phyloP scores from a whole-genome alignment of 1,140 invertebrate species.

The Zaprionus vittiger region DNA sequence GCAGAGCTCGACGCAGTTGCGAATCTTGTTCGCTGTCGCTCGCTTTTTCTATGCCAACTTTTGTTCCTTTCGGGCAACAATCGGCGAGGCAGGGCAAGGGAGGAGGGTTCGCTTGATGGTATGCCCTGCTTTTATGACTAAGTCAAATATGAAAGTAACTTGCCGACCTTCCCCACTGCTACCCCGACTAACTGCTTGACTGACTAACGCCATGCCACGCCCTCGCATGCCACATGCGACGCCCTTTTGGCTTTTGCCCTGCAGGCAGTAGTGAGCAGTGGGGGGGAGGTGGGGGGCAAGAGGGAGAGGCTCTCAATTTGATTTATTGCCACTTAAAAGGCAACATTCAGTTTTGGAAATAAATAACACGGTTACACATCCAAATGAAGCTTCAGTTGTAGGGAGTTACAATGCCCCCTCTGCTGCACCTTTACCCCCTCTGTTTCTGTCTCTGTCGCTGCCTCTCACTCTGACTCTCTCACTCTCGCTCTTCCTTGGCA shows the following conservation, averaged over 20 bases:
- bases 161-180: constrained; percentile 38
- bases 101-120: constrained; percentile 14
- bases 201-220: constrained; percentile 31
- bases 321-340: constrained; percentile 83
- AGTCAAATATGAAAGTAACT: constrained; percentile 79
- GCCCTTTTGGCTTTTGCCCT: constrained; percentile 19
- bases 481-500: background rate
- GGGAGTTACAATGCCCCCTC: constrained; percentile 44
- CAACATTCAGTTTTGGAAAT: constrained; percentile 81
- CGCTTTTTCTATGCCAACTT: constrained; percentile 49
- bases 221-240: constrained; percentile 20
- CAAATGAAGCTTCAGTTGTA: constrained; percentile 76
- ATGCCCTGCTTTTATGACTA: constrained; percentile 70
- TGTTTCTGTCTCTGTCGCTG: background rate
- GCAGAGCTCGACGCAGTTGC: background rate
- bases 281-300: background rate
- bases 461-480: background rate
- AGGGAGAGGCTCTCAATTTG: constrained; percentile 66
- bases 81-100: background rate
- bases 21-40: constrained; percentile 14
- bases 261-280: background rate
- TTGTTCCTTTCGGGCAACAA: constrained; percentile 36
- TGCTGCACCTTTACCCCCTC: background rate
- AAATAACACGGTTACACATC: constrained; percentile 82
- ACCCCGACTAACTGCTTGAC: constrained; percentile 38